Evolutionary conservation across 2,888 invertebrate genomes (phyloP).

Genomic region (Lasioglossum villosulum): DNA sequence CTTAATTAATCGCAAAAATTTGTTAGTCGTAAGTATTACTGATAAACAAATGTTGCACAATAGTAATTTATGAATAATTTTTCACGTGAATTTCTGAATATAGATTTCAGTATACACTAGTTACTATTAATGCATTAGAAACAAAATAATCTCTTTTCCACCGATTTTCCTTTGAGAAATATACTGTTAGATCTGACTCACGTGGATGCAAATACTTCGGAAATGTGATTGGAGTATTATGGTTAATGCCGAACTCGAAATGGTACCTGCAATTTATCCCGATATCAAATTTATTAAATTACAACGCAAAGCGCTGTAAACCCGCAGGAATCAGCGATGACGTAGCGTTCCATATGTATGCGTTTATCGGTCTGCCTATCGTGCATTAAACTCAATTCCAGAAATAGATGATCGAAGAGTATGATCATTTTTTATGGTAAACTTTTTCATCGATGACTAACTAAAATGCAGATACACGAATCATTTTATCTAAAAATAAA

Average conservation of each 20-base stretch:
- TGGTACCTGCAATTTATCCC: neutral
- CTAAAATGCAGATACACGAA: neutral
- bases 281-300: neutral
- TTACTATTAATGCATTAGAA: neutral
- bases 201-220: neutral
- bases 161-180: neutral
- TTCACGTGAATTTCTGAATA: neutral
- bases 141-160: neutral
- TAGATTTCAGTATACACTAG: neutral
- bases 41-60: too few species aligned
- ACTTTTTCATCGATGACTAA: neutral
- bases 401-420: neutral
- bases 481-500: neutral
- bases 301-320: neutral
- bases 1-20: too few species aligned
- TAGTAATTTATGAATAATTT: neutral
- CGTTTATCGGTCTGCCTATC: neutral
- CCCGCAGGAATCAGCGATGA: neutral
- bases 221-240: neutral
- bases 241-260: constrained; percentile 3
- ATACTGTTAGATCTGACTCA: neutral
- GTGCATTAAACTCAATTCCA: neutral
- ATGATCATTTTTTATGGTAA: neutral
- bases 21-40: too few species aligned
- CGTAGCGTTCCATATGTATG: neutral